Evolutionary conservation across 2,888 invertebrate species (phyloP).

Genomic region (Magallana nippona): DNA sequence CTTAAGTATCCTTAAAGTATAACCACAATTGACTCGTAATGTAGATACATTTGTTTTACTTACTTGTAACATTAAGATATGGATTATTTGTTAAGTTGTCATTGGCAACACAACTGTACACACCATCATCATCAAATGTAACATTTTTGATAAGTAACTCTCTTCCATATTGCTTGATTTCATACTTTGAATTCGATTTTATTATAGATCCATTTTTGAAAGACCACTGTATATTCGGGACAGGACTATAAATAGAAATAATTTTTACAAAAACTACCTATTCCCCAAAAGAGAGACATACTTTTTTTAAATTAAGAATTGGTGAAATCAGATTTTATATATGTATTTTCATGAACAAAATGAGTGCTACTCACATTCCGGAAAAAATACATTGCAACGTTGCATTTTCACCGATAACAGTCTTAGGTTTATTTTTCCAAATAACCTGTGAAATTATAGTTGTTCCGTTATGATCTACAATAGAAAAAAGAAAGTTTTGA

Average conservation of each 20-base stretch:
- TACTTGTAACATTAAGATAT: not conserved
- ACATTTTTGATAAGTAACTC: not conserved
- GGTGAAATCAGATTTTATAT: no score
- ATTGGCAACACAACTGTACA: not conserved
- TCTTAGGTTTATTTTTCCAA: not conserved
- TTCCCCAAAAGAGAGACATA: not conserved
- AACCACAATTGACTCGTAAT: not conserved
- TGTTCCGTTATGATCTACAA: not conserved
- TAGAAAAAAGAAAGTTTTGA: no score
- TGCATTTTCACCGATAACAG: not conserved
- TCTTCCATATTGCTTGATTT: not conserved
- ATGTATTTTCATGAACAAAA: no score
- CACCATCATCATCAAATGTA: not conserved
- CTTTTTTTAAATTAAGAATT: no score
- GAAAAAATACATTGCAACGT: conserved; percentile 12
- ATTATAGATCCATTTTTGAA: not conserved
- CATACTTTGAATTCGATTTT: not conserved
- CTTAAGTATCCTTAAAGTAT: not conserved
- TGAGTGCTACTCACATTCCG: not conserved
- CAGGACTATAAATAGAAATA: not conserved
- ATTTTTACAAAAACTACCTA: not conserved
- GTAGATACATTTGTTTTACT: not conserved
- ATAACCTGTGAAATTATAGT: not conserved
- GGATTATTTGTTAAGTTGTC: not conserved
- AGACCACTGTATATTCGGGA: not conserved